phyloP scores from a whole-genome alignment of 2,113 vertebrate species.

The Dasyprocta punctata region DNA sequence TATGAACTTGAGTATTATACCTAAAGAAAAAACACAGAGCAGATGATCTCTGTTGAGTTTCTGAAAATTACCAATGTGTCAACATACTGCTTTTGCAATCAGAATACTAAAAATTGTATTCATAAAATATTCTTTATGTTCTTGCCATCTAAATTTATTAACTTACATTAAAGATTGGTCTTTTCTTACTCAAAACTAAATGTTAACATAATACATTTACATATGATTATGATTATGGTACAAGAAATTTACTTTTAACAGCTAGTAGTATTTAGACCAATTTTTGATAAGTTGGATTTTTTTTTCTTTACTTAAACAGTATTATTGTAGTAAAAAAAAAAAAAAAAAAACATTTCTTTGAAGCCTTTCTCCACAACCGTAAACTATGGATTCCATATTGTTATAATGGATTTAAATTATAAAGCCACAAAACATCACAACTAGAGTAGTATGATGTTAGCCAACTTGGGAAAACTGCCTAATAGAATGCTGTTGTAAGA shows the following conservation, averaged over 20 bases:
- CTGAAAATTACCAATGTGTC: no score
- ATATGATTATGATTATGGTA: slow-evolving; percentile 8
- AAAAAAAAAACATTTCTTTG: no score
- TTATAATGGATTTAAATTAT: neutral
- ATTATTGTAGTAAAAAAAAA: no score
- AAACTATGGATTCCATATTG: no score
- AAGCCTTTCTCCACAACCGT: no score
- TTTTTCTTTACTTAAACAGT: no score
- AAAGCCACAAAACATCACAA: no score
- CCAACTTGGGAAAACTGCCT: no score
- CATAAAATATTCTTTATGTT: neutral
- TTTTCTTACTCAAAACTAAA: slow-evolving; percentile 10
- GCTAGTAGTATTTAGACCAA: neutral
- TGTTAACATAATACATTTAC: neutral
- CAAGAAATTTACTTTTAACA: neutral
- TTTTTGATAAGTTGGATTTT: neutral
- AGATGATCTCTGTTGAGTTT: neutral
- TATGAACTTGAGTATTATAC: neutral
- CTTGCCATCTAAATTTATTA: slow-evolving; percentile 28
- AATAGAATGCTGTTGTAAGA: slow-evolving; percentile 40
- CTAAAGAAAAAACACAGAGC: neutral
- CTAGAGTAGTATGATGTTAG: no score
- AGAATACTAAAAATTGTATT: neutral
- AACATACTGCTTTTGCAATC: neutral
- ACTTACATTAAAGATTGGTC: neutral